phyloP scores from a whole-genome alignment of 2,888 invertebrate genomes.

The Cryptosula pallasiana region DNA sequence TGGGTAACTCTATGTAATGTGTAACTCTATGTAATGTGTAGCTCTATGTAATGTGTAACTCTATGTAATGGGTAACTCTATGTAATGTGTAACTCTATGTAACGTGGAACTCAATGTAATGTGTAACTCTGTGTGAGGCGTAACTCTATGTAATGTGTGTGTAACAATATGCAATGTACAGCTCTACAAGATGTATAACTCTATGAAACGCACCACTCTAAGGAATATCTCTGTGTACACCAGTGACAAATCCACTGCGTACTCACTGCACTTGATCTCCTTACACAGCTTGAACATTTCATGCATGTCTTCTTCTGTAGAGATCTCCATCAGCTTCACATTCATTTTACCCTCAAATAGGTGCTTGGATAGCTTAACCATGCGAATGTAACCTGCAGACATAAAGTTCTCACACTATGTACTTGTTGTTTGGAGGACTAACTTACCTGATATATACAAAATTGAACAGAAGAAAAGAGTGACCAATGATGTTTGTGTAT shows the following conservation, averaged over 20 bases:
- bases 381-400: not conserved
- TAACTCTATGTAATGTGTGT: no score
- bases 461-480: not conserved
- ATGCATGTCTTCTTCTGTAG: constrained; percentile 1
- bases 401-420: not conserved
- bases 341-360: not conserved
- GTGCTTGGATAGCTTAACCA: not conserved
- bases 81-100: no score
- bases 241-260: not conserved
- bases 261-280: not conserved
- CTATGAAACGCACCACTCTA: not conserved
- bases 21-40: not conserved
- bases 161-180: no score
- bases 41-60: no score
- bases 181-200: no score
- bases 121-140: no score
- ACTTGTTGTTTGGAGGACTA: no score
- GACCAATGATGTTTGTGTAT: not conserved
- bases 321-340: not conserved
- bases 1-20: no score
- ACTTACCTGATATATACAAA: not conserved
- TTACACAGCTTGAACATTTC: not conserved
- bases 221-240: not conserved
- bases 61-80: no score
- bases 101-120: no score